Conservation (phyloP, 2,797 vertebrate genomes). For the Rhabdomys pumilio region DNA sequence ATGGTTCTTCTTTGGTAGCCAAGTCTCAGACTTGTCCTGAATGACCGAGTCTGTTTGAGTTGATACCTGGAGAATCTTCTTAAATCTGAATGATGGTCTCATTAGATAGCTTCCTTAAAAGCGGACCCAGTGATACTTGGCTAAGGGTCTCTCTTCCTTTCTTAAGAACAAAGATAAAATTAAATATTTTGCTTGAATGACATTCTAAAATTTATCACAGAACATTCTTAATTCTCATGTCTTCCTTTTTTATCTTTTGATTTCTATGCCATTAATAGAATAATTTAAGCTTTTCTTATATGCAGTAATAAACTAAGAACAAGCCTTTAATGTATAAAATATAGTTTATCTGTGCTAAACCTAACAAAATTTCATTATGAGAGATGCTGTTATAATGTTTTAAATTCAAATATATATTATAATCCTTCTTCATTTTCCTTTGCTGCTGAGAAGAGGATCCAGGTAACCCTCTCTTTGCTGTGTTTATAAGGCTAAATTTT, state of each 20-base stretch:
- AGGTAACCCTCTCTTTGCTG: conserved; percentile 93
- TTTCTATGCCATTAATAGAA: conserved; percentile 69
- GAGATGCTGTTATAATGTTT: conserved; percentile 70
- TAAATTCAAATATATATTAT: conserved; percentile 84
- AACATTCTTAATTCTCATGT: conserved; percentile 42
- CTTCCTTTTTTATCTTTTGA: conserved; percentile 56
- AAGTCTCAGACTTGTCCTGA: neutral
- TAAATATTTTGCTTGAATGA: neutral
- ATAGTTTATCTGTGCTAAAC: conserved; percentile 58
- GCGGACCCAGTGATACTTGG: neutral
- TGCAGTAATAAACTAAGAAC: conserved; percentile 23
- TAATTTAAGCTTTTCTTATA: conserved; percentile 43
- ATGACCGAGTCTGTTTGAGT: neutral
- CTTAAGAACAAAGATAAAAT: conserved; percentile 37
- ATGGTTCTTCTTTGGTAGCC: neutral
- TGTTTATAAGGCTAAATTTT: conserved; percentile 63
- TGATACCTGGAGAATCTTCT: neutral
- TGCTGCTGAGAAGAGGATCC: conserved; percentile 97
- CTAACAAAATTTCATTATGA: conserved; percentile 48
- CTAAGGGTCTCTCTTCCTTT: neutral
- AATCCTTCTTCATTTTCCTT: conserved; percentile 89
- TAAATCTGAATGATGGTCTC: neutral
- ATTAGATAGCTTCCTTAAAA: neutral
- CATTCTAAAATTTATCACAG: conserved; percentile 39
- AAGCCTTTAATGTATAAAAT: conserved; percentile 58